Evolutionary conservation across 64 coral and sea anemone genomes (phyloP).

Genomic region (Pocillopora verrucosa): DNA sequence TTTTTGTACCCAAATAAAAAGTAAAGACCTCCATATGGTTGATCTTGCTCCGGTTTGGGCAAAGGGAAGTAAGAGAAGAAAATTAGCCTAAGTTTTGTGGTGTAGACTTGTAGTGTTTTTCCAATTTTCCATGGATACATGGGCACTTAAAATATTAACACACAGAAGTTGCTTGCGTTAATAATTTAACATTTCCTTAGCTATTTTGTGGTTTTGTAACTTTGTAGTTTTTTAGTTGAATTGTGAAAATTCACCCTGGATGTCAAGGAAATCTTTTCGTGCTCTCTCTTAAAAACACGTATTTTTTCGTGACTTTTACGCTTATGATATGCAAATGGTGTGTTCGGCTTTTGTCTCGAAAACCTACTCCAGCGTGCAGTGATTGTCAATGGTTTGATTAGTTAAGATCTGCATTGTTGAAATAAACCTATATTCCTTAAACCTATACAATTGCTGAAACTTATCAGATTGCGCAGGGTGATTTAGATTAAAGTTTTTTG

Average conservation of each 20-base stretch:
- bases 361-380: neutral
- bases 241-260: no score
- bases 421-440: neutral
- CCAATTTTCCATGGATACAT: constrained; percentile 2
- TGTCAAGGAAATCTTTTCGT: neutral
- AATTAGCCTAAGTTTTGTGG: neutral
- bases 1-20: no score
- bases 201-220: no score
- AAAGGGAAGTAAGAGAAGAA: neutral
- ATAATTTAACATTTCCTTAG: neutral
- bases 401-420: neutral
- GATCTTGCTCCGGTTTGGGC: neutral
- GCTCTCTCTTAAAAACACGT: neutral
- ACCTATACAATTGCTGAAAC: neutral
- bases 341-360: neutral
- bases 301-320: neutral
- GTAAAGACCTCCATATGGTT: neutral
- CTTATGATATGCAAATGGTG: neutral
- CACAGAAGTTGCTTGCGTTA: neutral
- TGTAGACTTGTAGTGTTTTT: neutral
- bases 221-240: no score
- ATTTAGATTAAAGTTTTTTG: no score
- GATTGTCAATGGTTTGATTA: neutral
- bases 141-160: constrained; percentile 13
- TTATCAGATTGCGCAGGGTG: neutral